Evolutionary conservation across 2,113 vertebrate species (phyloP), one percentile per base, ranked within the genome.

Genomic region (Pluvialis apricaria): DNA sequence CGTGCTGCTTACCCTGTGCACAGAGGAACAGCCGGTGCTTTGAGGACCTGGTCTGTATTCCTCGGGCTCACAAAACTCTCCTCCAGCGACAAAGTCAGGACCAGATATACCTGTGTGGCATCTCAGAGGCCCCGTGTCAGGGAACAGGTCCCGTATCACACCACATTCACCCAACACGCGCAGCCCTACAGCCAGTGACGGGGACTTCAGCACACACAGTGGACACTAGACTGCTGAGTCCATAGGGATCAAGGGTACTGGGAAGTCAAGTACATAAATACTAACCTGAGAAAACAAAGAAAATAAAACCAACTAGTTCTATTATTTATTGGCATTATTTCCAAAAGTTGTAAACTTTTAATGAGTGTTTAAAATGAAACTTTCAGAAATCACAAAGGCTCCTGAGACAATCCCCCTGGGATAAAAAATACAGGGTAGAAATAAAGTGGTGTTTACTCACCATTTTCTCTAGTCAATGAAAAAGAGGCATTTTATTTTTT

Each of bases 91-190:
- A 2, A 47, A 49, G 15, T 10, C 58, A 24, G 60, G 52, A 36
- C 10, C 54, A 42, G 47, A 17, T 29, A 17, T 29, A 40, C 22
- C 38, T 13, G 15, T 12, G 29, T 5, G 61, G 47, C 42, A 73
- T 4, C 66, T 45, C 25, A 7, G 28, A n/a, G 54, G 28, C 22
- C 44, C 70, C 3, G 1, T 1, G 10, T 34, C 70, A 40, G 24
- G 24, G 15, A 19, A 29, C 36, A 42, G 15, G 29, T 32, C 26
- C 44, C 11, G 1, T 25, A 10, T 19, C 19, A 44, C 58, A 20
- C 11, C 8, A 2, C 15, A 1, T 6, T 32, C 51, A n/a, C 38
- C 2, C 0, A 34, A 44, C 24, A 26, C 2, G 0, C 2, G 1
- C 26, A 9, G n/a, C 82, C 64, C 70, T 15, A 13, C 31, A 4